Percentiles rank a stretch among this genome's conserved stretches.
These are phyloP conservation scores for Branchipolynoe longqiensis DNA, from an alignment of 2,888 invertebrate species.

Conservation along the genomic window DNA sequence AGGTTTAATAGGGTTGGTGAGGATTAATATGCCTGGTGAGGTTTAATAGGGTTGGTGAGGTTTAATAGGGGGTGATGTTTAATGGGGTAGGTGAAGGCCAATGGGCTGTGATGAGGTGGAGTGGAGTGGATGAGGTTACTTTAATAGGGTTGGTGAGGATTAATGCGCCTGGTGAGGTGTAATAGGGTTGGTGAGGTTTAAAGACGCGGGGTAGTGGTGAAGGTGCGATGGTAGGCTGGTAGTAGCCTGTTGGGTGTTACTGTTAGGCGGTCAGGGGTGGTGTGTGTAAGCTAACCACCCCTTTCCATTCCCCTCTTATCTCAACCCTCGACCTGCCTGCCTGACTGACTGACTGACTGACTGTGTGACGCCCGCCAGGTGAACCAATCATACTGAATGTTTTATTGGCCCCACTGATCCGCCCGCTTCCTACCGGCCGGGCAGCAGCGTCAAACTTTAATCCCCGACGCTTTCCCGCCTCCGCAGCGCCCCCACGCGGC, in stretches of 20 bases:
- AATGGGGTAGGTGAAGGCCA: no score
- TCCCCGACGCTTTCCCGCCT: conserved; percentile 8
- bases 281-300: background rate
- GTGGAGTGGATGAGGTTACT: no score
- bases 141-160: no score
- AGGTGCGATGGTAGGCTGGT: background rate
- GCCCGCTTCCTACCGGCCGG: conserved; percentile 41
- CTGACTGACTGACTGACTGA: no score
- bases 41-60: no score
- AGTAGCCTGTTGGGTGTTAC: background rate
- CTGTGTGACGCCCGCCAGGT: background rate
- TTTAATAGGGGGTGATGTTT: no score
- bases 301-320: background rate
- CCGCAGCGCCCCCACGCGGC: conserved; percentile 18
- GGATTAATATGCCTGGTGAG: no score
- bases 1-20: no score
- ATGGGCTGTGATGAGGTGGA: no score
- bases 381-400: conserved; percentile 56
- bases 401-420: conserved; percentile 36
- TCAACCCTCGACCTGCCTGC: no score
- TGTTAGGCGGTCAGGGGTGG: background rate
- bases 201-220: background rate
- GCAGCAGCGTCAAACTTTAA: conserved; percentile 43
- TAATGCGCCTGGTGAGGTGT: no score
- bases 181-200: no score